Base-by-base conservation (phyloP, 2,888 invertebrate species). In the Drosophila austrosaltans region DNA sequence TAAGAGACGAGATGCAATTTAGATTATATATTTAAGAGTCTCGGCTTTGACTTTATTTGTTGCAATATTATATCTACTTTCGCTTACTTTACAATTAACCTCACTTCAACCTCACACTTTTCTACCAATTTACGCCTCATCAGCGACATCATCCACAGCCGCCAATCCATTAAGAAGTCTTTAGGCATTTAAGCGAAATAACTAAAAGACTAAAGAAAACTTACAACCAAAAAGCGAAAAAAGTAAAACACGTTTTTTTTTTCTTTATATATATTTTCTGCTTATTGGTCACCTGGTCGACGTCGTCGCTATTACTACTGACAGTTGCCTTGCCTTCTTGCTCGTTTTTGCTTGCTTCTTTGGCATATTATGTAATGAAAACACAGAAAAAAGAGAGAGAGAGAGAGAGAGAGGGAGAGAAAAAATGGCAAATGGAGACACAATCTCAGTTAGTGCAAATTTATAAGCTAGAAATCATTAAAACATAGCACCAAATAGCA, bases 91-190 rank as follows among this genome's bases (percentile, higher is more conserved):
- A 16, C 72, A 78, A 71, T 78, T 78, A 78, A 63, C 56, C 68
- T 54, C 42, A 63, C 69, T 61, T 66, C 30, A 57, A 75, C 25
- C 68, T 59, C 48, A 69, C 69, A 65, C 70, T 72, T 71, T 62
- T 70, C 66, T 63, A 65, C 61, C 70, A 68, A 60, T 67, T 81
- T 69, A 57, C 69, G 75, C 75, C 80, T 68, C 75, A 57, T 79
- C 63, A 81, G 70, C 63, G 63, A 40, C 72, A 53, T 76, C 42
- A 22, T 57, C 36, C 72, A 59, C 44, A 69, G 62, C 69, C 71
- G 62, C 69, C 71, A 83, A 74, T 72, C 82, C 87, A 87, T 87
- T 82, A 87, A 89, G 87, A 84, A 87, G 89, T 80, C 64, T 42
- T 62, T 60, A 25, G 48, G 48, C 48, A 48, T 48, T 48, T 40